Conservation (phyloP, 2,888 invertebrate genomes). For the Sarcophaga rosellei region DNA sequence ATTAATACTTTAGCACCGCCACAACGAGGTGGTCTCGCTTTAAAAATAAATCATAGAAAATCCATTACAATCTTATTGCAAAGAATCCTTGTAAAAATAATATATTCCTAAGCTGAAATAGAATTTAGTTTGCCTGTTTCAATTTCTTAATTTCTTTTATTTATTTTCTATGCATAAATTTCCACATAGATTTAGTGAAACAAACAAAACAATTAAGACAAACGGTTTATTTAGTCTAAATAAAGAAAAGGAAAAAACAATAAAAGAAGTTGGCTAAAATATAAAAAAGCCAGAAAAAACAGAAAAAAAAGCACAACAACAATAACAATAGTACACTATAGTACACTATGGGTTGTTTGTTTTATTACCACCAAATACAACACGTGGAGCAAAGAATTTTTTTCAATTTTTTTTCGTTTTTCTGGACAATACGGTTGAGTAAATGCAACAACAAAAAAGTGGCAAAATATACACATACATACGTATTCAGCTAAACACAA, state of each 20-base stretch:
- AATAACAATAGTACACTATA: neutral
- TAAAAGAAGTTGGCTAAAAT: constrained; percentile 22
- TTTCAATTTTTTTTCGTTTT: neutral
- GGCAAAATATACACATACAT: constrained; percentile 8
- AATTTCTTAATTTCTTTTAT: neutral
- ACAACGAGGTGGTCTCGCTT: no score
- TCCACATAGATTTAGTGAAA: neutral
- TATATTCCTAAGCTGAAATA: neutral
- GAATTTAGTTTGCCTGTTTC: neutral
- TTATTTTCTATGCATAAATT: neutral
- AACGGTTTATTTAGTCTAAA: constrained; percentile 6
- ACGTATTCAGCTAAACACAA: no score
- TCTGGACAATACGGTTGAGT: neutral
- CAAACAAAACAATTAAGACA: constrained; percentile 29
- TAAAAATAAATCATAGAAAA: neutral
- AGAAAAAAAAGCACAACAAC: neutral
- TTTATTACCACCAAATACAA: constrained; percentile 34
- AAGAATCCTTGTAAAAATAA: neutral
- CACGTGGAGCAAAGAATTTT: constrained; percentile 22
- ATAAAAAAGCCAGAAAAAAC: neutral
- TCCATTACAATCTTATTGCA: neutral
- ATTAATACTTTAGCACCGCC: no score
- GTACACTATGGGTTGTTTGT: constrained; percentile 26
- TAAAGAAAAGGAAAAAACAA: no score
- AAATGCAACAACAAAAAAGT: neutral